Conservation (phyloP, 1,140 invertebrate species). For the Drosophila jambulina region DNA sequence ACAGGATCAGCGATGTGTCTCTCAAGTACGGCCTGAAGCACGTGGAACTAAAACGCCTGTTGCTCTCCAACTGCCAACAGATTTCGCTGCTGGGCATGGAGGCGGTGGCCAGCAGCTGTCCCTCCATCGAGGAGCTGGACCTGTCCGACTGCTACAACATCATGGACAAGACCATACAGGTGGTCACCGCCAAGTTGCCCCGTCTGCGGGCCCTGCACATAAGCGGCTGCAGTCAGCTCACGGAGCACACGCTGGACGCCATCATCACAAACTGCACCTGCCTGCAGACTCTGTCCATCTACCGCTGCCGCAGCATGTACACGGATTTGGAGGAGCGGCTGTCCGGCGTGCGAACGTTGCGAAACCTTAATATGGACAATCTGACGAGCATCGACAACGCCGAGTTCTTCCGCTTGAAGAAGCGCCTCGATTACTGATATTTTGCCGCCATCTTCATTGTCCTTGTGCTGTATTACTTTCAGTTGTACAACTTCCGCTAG, state of each 20-base stretch:
- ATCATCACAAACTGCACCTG: slow-evolving; percentile 87
- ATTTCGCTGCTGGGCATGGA: slow-evolving; percentile 88
- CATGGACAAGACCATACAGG: slow-evolving; percentile 88
- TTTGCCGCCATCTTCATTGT: slow-evolving; percentile 80
- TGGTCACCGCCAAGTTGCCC: slow-evolving; percentile 86
- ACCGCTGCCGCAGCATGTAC: slow-evolving; percentile 79
- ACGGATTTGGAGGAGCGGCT: slow-evolving; percentile 86
- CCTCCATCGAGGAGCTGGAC: slow-evolving; percentile 89
- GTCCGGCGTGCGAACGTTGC: slow-evolving; percentile 85
- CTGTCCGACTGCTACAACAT: slow-evolving; percentile 89
- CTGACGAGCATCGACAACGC: slow-evolving; percentile 75
- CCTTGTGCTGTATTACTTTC: slow-evolving; percentile 81
- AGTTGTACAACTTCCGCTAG: slow-evolving; percentile 81
- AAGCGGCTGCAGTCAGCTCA: slow-evolving; percentile 89
- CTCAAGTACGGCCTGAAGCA: slow-evolving; percentile 89
- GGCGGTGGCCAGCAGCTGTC: slow-evolving; percentile 88
- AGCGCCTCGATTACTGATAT: slow-evolving; percentile 84
- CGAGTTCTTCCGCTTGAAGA: slow-evolving; percentile 78
- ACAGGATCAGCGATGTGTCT: slow-evolving; percentile 90
- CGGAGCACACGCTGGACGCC: slow-evolving; percentile 87
- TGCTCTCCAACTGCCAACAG: slow-evolving; percentile 89
- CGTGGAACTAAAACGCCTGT: slow-evolving; percentile 86
- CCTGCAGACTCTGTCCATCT: slow-evolving; percentile 74
- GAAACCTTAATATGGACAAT: slow-evolving; percentile 78
- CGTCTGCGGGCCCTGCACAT: slow-evolving; percentile 88